Evolutionary conservation across 2,797 vertebrate species (phyloP).

Genomic region (Peromyscus attwateri): DNA sequence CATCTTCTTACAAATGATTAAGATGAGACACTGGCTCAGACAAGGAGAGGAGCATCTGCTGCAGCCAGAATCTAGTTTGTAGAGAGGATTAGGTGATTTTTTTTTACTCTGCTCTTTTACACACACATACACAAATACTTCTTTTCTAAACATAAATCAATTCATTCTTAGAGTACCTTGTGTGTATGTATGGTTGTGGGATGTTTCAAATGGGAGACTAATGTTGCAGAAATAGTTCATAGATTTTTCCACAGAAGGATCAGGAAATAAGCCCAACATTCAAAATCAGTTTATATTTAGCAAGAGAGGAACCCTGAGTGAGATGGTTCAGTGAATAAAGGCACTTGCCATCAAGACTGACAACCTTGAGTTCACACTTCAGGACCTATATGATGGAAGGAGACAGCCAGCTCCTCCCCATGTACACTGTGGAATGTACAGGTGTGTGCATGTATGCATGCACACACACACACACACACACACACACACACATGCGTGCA

Average conservation of each 20-base stretch:
- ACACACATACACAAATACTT: background rate
- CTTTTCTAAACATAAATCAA: background rate
- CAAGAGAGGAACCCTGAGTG: background rate
- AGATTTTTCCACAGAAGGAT: background rate
- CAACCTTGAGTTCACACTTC: background rate
- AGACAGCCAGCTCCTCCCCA: background rate
- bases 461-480: background rate
- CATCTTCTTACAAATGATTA: background rate
- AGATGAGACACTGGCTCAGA: background rate
- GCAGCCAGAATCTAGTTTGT: background rate
- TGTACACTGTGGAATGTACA: background rate
- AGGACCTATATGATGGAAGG: background rate
- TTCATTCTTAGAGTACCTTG: background rate
- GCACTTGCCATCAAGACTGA: background rate
- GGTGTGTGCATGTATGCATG: background rate
- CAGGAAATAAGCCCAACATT: background rate
- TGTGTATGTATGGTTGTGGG: background rate
- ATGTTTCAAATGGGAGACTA: constrained; percentile 28
- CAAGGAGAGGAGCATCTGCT: background rate
- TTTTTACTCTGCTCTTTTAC: background rate
- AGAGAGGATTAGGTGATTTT: background rate
- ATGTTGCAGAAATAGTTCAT: background rate
- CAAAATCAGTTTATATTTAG: background rate
- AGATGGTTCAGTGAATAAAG: background rate
- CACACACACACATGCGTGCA: background rate